These are phyloP conservation scores for Natator depressus DNA, from an alignment of 2,113 vertebrate species.

Conservation along the genomic window DNA sequence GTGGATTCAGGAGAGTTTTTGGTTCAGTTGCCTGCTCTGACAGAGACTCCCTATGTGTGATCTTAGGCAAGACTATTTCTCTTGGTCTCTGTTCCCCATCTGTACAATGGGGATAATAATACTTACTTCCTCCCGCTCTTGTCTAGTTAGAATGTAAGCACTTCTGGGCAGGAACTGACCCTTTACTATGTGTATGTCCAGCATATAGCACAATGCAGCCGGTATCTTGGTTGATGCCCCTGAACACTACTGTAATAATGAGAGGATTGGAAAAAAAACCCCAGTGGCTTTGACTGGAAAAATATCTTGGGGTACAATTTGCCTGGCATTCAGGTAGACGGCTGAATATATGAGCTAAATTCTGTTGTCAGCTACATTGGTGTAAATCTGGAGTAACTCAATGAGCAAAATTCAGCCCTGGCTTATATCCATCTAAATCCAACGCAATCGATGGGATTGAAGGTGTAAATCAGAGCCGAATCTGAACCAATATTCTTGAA, in stretches of 20 bases:
- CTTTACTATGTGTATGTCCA: not conserved
- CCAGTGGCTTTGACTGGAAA: not conserved
- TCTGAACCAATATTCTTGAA: not conserved
- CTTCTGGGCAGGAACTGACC: not conserved
- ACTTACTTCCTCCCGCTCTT: not conserved
- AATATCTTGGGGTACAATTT: not conserved
- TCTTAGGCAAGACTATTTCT: not conserved
- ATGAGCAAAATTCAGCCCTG: not conserved
- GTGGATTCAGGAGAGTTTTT: not conserved
- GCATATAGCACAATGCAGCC: not conserved
- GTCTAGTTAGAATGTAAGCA: not conserved
- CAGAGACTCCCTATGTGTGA: not conserved
- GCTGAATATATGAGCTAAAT: not conserved
- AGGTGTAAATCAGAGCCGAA: not conserved
- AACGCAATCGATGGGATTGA: not conserved
- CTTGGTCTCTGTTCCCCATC: not conserved
- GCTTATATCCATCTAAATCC: not conserved
- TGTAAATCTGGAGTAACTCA: not conserved
- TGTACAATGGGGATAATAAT: accelerated
- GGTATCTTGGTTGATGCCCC: not conserved
- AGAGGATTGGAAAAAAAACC: not conserved
- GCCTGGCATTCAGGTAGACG: not conserved
- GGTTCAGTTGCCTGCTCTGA: not conserved
- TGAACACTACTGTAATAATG: not conserved
- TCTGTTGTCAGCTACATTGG: not conserved